phyloP scores from a whole-genome alignment of 2,113 vertebrate genomes.

The Rhinolophus ferrumequinum region DNA sequence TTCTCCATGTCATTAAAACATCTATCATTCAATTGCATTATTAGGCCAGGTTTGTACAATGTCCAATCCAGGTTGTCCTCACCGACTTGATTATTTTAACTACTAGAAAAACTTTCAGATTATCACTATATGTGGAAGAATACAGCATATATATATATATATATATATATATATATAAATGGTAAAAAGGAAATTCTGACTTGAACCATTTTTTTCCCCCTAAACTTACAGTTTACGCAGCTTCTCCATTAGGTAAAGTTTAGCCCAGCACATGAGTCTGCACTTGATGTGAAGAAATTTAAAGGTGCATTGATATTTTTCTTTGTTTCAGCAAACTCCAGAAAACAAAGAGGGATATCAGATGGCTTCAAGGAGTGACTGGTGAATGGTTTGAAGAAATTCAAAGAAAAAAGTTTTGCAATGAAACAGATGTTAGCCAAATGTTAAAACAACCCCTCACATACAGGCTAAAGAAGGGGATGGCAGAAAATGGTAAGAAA shows the following conservation, averaged over 20 bases:
- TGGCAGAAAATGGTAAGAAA: conserved; percentile 82
- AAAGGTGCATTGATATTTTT: not conserved
- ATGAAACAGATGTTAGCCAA: conserved; percentile 84
- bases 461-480: conserved; percentile 81
- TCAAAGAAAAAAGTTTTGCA: conserved; percentile 88
- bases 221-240: not conserved
- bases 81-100: conserved; percentile 33
- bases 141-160: not conserved
- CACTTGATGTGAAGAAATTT: conserved; percentile 3
- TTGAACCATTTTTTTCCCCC: not conserved
- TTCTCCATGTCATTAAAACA: conserved; percentile 41
- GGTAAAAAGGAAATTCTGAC: conserved; percentile 12
- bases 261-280: not conserved
- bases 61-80: conserved; percentile 10
- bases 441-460: conserved; percentile 85
- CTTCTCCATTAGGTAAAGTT: not conserved
- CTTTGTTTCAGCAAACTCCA: conserved; percentile 86
- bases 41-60: conserved; percentile 52
- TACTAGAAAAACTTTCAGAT: conserved; percentile 6
- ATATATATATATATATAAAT: not conserved
- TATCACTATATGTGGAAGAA: not conserved
- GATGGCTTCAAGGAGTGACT: conserved; percentile 85
- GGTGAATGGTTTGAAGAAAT: conserved; percentile 92
- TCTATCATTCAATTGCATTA: conserved; percentile 35
- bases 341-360: conserved; percentile 83